Evolutionary conservation across 1,140 invertebrate species (phyloP).

Genomic region (Hestina assimilis): DNA sequence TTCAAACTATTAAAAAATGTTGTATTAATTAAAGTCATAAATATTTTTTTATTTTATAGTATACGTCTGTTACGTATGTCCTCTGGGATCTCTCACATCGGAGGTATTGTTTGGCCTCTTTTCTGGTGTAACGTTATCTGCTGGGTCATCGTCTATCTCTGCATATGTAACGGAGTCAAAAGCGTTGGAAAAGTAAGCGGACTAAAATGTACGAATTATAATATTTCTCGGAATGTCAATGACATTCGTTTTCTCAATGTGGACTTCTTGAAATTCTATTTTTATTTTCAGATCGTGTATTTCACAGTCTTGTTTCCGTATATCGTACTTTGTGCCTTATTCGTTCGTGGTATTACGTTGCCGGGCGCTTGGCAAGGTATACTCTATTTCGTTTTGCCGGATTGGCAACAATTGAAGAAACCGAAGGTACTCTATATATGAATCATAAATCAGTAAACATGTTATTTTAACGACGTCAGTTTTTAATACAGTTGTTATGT

Average conservation of each 20-base stretch:
- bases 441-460: too few relatives aligned
- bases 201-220: background rate
- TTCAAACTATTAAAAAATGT: too few relatives aligned
- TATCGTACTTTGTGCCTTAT: constrained; percentile 85
- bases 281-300: constrained; percentile 84
- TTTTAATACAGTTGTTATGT: too few relatives aligned
- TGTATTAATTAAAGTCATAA: too few relatives aligned
- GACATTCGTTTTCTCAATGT: constrained; percentile 7
- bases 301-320: constrained; percentile 92
- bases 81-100: constrained; percentile 82
- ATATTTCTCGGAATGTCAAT: constrained; percentile 2
- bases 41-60: constrained; percentile 76
- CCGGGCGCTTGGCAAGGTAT: constrained; percentile 88
- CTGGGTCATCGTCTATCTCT: constrained; percentile 89
- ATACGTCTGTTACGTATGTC: constrained; percentile 84
- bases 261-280: constrained; percentile 23
- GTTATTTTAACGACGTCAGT: too few relatives aligned
- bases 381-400: constrained; percentile 89
- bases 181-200: constrained; percentile 82
- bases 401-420: constrained; percentile 86
- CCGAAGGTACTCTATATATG: constrained; percentile 76
- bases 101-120: constrained; percentile 86
- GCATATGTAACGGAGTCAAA: constrained; percentile 89
- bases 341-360: constrained; percentile 87
- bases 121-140: constrained; percentile 83